Base-by-base conservation (phyloP, 2,888 invertebrate genomes). In the Caradrina kadenii region DNA sequence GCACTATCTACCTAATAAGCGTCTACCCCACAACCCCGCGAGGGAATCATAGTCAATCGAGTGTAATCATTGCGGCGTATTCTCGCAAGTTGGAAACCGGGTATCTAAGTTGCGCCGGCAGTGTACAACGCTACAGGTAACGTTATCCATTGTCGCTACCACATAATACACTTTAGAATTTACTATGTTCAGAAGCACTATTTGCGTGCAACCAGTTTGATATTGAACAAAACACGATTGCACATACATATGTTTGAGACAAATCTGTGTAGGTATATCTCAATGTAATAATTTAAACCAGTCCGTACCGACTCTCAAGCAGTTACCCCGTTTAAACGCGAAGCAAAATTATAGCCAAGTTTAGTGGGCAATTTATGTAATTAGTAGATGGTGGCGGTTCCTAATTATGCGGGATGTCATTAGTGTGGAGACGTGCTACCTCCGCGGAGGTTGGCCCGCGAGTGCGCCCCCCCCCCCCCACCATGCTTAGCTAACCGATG, bases 361-460 rank as follows among this genome's bases (percentile, higher is more conserved):
- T 94, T 93, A 94, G 93, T 93, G 92, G 93, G 93, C 92, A 93
- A 94, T 95, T 95, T 93, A 92, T 91, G 93, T 94, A 94, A 95
- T 95, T 94, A 95, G 93, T 92, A 92, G 94, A 94, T 93, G 94
- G 92, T 90, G 90, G 91, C 88, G 90, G 88, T 85, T 93, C 90
- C 94, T 95, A 93, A 95, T 95, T 94, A 95, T 94, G 94, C 92
- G 91, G 91, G 92, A 94, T 93, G 93, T 93, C 94, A 94, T 95
- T 95, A 94, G 91, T 86, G 89, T 81, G 86, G 90, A 91, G 93
- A 93, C 92, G 91, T 91, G 90, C 90, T 91, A 87, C 88, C 90
- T 87, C 85, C 88, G 87, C 88, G 88, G 85, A 81, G 89, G 87
- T 82, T 84, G 86, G 81, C 82, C 75, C 87, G 88, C 89, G 90